Evolutionary conservation across 2,113 vertebrate genomes (phyloP).

Genomic region (Solea senegalensis): DNA sequence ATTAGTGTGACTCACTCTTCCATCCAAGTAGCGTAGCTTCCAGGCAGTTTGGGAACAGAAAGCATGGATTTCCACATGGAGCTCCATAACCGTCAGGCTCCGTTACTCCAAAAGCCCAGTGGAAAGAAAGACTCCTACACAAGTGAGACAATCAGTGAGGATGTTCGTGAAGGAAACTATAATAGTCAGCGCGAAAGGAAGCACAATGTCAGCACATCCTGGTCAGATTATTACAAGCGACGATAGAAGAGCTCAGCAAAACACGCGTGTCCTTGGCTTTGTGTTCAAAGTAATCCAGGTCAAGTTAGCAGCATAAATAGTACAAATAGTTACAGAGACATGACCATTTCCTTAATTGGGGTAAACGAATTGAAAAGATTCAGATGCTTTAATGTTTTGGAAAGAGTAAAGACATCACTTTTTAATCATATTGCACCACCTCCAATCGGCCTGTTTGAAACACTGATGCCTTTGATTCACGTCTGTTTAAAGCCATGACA

Average conservation of each 20-base stretch:
- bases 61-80: slow-evolving; percentile 88
- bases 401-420: no score
- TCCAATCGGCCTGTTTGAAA: no score
- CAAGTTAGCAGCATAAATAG: no score
- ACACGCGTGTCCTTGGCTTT: neutral
- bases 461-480: no score
- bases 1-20: slow-evolving; percentile 88
- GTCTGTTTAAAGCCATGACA: no score
- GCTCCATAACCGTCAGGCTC: slow-evolving; percentile 90
- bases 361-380: no score
- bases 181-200: neutral
- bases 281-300: no score
- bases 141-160: slow-evolving; percentile 24
- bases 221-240: slow-evolving; percentile 4
- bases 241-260: neutral
- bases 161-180: slow-evolving; percentile 8
- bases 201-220: neutral
- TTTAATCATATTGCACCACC: no score
- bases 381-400: no score
- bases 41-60: slow-evolving; percentile 92
- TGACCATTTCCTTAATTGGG: no score
- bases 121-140: slow-evolving; percentile 95
- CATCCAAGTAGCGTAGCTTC: slow-evolving; percentile 96
- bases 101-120: slow-evolving; percentile 95
- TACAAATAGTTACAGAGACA: no score